Percentiles rank a stretch among this genome's conserved stretches.
phyloP scores from a whole-genome alignment of 2,888 invertebrate genomes.

The Neoscelio sp. region DNA sequence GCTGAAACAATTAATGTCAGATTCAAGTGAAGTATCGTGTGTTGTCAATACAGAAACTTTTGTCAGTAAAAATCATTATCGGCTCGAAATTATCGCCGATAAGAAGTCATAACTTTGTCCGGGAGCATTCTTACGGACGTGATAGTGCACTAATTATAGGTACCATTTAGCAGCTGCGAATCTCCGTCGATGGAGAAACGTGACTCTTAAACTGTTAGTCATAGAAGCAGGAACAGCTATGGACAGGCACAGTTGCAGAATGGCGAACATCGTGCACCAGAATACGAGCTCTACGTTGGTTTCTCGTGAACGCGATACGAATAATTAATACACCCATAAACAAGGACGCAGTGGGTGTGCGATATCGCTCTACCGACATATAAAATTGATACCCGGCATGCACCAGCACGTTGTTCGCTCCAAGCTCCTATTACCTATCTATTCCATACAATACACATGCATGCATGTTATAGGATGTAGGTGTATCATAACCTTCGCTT shows the following conservation, averaged over 20 bases:
- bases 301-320: constrained; percentile 79
- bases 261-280: constrained; percentile 64
- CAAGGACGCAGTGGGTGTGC: constrained; percentile 72
- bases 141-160: constrained; percentile 45
- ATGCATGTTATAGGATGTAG: constrained; percentile 9
- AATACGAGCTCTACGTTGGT: constrained; percentile 72
- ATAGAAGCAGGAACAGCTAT: constrained; percentile 30
- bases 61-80: constrained; percentile 23
- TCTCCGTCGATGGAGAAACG: constrained; percentile 70
- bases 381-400: constrained; percentile 79
- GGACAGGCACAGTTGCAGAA: constrained; percentile 59
- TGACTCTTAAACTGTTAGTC: constrained; percentile 68
- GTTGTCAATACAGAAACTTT: not conserved
- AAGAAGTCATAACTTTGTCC: not conserved
- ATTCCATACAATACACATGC: constrained; percentile 47
- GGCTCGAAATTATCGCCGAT: constrained; percentile 13
- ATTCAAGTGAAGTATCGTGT: not conserved
- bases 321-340: constrained; percentile 82
- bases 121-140: not conserved
- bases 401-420: constrained; percentile 64
- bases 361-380: constrained; percentile 77
- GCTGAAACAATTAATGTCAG: constrained; percentile 1
- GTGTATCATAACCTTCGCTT: constrained; percentile 52
- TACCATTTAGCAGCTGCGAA: constrained; percentile 54
- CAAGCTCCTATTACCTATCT: constrained; percentile 64